A percentile compares a stretch with the other conserved stretches of the same genome.
phyloP scores from a whole-genome alignment of 2,888 invertebrate genomes.

The Apamea epomidion region DNA sequence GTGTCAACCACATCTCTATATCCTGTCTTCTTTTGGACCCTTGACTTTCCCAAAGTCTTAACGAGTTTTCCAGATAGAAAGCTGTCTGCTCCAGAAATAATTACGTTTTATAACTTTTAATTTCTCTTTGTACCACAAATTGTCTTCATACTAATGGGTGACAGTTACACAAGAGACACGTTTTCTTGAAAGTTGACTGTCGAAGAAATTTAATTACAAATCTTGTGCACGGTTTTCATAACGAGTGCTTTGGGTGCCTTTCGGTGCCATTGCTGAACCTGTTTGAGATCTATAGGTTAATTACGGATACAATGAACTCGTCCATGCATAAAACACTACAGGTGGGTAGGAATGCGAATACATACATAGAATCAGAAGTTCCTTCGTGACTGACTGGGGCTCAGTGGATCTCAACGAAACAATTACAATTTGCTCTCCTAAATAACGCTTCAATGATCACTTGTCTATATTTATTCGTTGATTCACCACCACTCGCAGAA shows the following conservation, averaged over 20 bases:
- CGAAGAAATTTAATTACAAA: conserved; percentile 38
- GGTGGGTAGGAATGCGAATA: conserved; percentile 66
- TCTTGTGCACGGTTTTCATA: conserved; percentile 26
- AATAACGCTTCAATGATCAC: conserved; percentile 56
- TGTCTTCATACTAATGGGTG: conserved; percentile 13
- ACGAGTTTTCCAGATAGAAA: conserved; percentile 14
- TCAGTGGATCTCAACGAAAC: conserved; percentile 46
- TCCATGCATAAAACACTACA: conserved; percentile 58
- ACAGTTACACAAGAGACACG: conserved; percentile 21
- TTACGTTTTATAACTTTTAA: conserved; percentile 2
- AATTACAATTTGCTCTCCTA: conserved; percentile 48
- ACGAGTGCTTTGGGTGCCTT: conserved; percentile 7
- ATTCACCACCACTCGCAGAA: conserved; percentile 21
- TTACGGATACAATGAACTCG: conserved; percentile 54
- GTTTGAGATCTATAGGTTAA: conserved; percentile 61
- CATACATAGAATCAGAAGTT: conserved; percentile 41
- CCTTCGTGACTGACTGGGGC: conserved; percentile 40
- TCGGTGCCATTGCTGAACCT: conserved; percentile 40
- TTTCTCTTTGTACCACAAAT: conserved; percentile 31
- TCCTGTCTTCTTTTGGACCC: background rate
- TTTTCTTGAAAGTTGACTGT: conserved; percentile 35
- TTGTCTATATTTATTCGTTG: conserved; percentile 26
- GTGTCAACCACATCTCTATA: background rate
- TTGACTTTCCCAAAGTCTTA: conserved; percentile 14
- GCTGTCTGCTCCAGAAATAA: conserved; percentile 14